These are phyloP conservation scores for Cherax destructor DNA, from an alignment of 1,140 invertebrate genomes.

Conservation along the genomic window DNA sequence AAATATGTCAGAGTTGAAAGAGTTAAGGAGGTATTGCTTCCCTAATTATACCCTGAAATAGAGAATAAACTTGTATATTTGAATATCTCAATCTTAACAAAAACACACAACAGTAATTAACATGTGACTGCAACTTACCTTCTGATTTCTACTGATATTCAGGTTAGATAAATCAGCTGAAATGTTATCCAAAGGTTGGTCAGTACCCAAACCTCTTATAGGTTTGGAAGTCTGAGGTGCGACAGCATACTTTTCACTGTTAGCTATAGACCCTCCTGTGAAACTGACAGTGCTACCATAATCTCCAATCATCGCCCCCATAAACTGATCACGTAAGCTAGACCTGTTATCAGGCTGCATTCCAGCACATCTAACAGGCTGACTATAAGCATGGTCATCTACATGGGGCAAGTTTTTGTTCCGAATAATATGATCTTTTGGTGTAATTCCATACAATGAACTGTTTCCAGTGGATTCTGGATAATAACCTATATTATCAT, in stretches of 20 bases:
- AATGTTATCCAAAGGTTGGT: neutral
- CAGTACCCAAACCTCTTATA: conserved; percentile 4
- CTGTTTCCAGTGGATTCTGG: neutral
- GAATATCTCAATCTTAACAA: no score
- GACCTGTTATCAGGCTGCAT: neutral
- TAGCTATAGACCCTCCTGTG: neutral
- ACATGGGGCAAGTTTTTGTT: neutral
- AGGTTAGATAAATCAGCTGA: conserved; percentile 21
- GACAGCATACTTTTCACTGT: conserved; percentile 25
- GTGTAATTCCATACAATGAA: neutral
- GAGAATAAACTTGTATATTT: no score
- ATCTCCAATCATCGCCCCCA: conserved; percentile 47
- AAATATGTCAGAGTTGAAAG: no score
- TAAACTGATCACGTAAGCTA: conserved; percentile 4
- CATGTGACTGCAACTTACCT: conserved; percentile 14
- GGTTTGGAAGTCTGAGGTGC: conserved; percentile 9
- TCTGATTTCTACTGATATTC: neutral
- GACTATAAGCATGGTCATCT: neutral
- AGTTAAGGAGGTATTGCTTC: no score
- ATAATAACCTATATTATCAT: conserved; percentile 13
- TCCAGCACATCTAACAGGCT: neutral
- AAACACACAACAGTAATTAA: no score
- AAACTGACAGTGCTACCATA: neutral
- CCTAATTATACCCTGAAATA: no score
- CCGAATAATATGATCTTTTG: neutral